These are phyloP conservation scores for Stenodema calcarata DNA, from an alignment of 2,888 invertebrate genomes.

Conservation along the genomic window DNA sequence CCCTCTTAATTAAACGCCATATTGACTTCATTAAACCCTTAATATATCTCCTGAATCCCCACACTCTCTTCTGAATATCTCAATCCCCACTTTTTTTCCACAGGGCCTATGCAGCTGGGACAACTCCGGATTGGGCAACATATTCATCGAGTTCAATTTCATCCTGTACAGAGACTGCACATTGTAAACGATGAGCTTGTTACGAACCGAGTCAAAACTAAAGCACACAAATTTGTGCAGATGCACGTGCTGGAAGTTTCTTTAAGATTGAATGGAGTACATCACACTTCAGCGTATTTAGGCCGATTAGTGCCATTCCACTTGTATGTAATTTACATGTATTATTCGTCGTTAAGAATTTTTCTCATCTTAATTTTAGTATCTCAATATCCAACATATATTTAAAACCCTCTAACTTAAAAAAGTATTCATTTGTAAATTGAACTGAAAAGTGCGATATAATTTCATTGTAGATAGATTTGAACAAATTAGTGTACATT, in stretches of 20 bases:
- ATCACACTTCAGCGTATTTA: not conserved
- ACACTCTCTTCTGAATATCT: not conserved
- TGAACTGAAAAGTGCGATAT: not conserved
- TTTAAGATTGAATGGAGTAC: not conserved
- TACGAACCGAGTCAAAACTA: not conserved
- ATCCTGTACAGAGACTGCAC: conserved; percentile 52
- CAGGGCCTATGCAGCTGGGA: conserved; percentile 53
- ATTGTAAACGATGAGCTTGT: not conserved
- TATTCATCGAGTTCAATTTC: conserved; percentile 54
- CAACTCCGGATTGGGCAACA: conserved; percentile 47
- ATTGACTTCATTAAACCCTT: too few species aligned
- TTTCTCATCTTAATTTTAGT: not conserved
- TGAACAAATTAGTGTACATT: not conserved
- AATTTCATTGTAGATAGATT: not conserved
- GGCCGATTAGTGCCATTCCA: not conserved
- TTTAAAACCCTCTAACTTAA: not conserved
- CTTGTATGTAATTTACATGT: not conserved
- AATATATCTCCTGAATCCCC: too few species aligned
- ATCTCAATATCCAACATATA: not conserved
- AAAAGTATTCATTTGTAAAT: not conserved
- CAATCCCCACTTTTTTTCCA: not conserved
- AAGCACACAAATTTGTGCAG: not conserved
- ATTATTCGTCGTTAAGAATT: not conserved
- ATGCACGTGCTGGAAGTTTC: not conserved
- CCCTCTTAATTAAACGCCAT: too few species aligned